Percentiles rank a stretch among this genome's conserved stretches.
These are phyloP conservation scores for Trochalopteron elliotii DNA, from an alignment of 2,113 vertebrate species.

Conservation along the genomic window DNA sequence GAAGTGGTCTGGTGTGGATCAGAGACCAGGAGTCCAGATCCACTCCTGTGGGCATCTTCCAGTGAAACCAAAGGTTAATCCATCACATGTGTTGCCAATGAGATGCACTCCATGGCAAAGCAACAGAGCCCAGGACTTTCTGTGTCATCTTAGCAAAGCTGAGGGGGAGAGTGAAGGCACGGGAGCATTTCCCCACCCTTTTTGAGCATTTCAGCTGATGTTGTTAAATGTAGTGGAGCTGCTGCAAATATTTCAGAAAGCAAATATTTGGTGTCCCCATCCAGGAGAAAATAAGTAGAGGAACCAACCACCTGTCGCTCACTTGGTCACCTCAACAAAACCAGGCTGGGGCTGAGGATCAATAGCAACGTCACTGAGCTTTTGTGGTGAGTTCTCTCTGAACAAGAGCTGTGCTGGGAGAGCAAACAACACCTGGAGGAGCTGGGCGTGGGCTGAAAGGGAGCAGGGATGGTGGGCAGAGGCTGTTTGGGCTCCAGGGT, in stretches of 20 bases:
- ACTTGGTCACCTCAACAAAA: not conserved
- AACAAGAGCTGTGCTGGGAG: not conserved
- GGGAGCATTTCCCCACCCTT: not conserved
- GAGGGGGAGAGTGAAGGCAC: fast-evolving
- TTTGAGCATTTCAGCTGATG: not conserved
- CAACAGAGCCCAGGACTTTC: not conserved
- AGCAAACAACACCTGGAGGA: slow-evolving; percentile 60
- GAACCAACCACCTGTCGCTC: not conserved
- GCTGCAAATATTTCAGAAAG: not conserved
- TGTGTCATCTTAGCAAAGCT: not conserved
- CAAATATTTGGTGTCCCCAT: slow-evolving; percentile 57
- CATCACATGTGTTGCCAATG: not conserved
- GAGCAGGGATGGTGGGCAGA: not conserved
- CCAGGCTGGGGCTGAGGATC: not conserved
- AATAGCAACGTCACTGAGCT: not conserved
- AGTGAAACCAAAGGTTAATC: not conserved
- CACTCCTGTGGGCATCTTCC: not conserved
- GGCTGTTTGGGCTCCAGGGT: not conserved
- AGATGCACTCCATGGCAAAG: not conserved
- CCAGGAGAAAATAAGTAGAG: not conserved
- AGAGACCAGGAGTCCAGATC: not conserved
- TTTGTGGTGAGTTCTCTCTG: not conserved
- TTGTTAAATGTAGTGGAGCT: not conserved
- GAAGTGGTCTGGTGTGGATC: not conserved
- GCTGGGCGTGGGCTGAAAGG: not conserved